A percentile compares a stretch with the other conserved stretches of the same genome.
Evolutionary conservation across 2,113 vertebrate genomes (phyloP).

Genomic region (Pluvianellus socialis): DNA sequence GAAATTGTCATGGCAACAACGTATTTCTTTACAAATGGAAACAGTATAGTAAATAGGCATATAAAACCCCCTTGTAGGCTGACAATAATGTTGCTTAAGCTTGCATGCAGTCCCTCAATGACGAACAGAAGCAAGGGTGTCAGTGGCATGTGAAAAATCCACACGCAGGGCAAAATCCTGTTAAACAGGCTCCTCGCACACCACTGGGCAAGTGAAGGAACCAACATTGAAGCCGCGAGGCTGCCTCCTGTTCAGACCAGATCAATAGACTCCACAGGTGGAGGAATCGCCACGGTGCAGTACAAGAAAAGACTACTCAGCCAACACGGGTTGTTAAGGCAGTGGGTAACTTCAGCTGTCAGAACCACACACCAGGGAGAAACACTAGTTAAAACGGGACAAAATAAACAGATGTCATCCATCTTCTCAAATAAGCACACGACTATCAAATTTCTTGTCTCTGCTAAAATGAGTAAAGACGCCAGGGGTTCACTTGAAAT

Average conservation of each 20-base stretch:
- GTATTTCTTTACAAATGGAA: background rate
- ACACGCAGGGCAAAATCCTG: background rate
- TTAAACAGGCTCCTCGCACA: background rate
- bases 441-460: background rate
- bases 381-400: background rate
- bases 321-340: background rate
- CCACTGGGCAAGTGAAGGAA: background rate
- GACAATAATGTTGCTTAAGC: background rate
- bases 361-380: background rate
- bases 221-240: accelerated
- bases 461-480: background rate
- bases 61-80: background rate
- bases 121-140: background rate
- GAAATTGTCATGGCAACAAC: slow-evolving; percentile 2
- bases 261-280: accelerated
- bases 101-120: background rate
- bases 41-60: slow-evolving; percentile 11
- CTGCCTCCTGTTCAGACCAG: accelerated
- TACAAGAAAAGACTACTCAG: background rate
- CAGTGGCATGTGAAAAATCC: background rate
- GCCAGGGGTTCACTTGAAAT: background rate
- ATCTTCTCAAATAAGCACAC: background rate
- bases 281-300: background rate
- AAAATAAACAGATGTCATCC: background rate
- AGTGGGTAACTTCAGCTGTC: background rate